Base-by-base conservation (phyloP, 2,888 invertebrate genomes). In the Rotaria sp. region DNA sequence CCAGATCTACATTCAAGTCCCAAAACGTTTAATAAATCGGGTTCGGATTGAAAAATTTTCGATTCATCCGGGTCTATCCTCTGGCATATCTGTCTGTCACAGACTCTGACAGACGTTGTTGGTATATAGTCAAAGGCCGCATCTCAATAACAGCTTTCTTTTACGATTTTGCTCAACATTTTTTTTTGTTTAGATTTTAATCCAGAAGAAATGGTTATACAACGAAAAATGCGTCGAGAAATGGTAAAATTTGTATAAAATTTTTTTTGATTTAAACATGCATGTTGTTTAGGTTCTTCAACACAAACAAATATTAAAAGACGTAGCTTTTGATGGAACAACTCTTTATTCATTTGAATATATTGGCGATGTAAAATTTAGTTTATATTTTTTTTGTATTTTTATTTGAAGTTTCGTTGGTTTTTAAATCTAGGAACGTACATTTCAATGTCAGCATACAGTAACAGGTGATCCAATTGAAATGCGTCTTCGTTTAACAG, bases 301-400 rank as follows among this genome's bases (percentile, higher is more conserved):
- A 84, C 86, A 86, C 52, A 67, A 86, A 67, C 48, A 84, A 2
- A 13, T 86, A 24, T 52, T 84, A 13, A 86, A 86, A 59, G 84
- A 80, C 11, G 84, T 84, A 74, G 86, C 86, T 26, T 86, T 86
- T 45, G 86, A 86, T 74, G 86, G 86, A 48, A 48, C 59, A 21
- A 86, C 57, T 11, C 48, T 86, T 21, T 86, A 84, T 35, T 86
- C 86, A 2, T 84, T 86, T n/a, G 57, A 48, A 41, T 67, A 86
- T 59, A 50, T 86, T 38, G 86, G 84, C 84, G 45, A 86, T n/a
- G 84, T 84, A 59, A 26, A 26, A 15, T 50, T 50, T 18, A 5
- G 11, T 50, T 11, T 2, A 50, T n/a, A n/a, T n/a, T 15, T 50
- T 15, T 50, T 50, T 11, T 50, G 11, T 50, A 15, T 50, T 2